These are phyloP conservation scores for Hypanus sabinus DNA, from an alignment of 2,113 vertebrate species.

Conservation along the genomic window DNA sequence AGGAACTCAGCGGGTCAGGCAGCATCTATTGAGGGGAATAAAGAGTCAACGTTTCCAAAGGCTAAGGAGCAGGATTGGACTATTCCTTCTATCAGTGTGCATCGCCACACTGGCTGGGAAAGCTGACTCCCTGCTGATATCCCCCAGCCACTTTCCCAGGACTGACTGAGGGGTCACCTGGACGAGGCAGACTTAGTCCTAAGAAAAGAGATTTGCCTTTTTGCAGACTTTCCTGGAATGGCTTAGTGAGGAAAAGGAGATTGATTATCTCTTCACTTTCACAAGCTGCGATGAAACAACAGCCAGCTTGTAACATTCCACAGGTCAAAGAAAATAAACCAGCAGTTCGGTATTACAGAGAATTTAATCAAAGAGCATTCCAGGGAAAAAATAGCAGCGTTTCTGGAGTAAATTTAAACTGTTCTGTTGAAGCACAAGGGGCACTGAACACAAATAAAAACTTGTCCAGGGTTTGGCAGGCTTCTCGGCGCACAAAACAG, in stretches of 20 bases:
- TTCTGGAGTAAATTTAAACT: neutral
- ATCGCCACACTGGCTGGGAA: too few relatives aligned
- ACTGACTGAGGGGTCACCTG: neutral
- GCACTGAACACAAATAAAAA: neutral
- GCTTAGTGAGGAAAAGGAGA: neutral
- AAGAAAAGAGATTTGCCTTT: neutral
- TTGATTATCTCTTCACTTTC: neutral
- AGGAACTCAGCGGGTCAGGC: too few relatives aligned
- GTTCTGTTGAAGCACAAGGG: neutral
- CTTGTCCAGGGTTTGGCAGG: neutral
- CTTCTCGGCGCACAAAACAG: neutral
- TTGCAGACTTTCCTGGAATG: neutral
- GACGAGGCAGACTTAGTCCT: neutral
- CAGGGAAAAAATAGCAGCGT: neutral
- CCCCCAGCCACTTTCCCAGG: neutral
- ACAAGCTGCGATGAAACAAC: neutral
- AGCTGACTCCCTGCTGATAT: too few relatives aligned
- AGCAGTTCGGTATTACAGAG: neutral
- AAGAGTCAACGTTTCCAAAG: too few relatives aligned
- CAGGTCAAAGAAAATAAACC: neutral
- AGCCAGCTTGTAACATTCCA: neutral
- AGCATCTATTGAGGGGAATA: too few relatives aligned
- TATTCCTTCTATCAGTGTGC: too few relatives aligned
- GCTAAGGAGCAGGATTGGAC: too few relatives aligned
- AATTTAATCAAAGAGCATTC: neutral